Percentiles rank a stretch among this genome's conserved stretches.
phyloP scores from a whole-genome alignment of 2,888 invertebrate species.

The Micropterix aruncella region DNA sequence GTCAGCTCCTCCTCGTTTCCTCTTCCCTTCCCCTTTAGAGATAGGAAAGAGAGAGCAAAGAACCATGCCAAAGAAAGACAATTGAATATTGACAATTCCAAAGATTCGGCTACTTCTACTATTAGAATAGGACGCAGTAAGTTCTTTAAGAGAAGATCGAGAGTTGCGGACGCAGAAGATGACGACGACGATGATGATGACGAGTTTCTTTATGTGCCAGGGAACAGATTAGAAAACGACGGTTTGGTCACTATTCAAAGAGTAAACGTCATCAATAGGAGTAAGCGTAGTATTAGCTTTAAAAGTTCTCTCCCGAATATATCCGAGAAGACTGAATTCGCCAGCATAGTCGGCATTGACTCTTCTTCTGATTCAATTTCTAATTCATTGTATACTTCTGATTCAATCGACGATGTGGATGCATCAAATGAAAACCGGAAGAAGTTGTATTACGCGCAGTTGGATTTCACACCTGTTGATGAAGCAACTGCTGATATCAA shows the following conservation, averaged over 20 bases:
- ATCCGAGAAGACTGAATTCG: slow-evolving; percentile 31
- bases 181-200: background rate
- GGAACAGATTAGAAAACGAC: slow-evolving; percentile 14
- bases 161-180: background rate
- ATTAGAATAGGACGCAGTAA: background rate
- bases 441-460: background rate
- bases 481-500: background rate
- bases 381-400: background rate
- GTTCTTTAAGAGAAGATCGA: background rate
- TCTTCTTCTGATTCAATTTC: background rate
- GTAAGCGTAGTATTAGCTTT: slow-evolving; percentile 34
- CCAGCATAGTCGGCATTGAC: slow-evolving; percentile 20
- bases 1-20: slow-evolving; percentile 9
- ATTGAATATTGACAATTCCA: background rate
- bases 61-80: background rate
- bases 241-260: slow-evolving; percentile 30
- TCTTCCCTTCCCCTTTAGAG: background rate
- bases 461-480: background rate
- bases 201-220: background rate
- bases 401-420: background rate
- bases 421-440: background rate
- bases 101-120: background rate
- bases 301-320: slow-evolving; percentile 35
- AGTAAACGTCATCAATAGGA: slow-evolving; percentile 30
- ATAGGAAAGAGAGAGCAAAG: too few species aligned